Conservation (phyloP, 2,888 invertebrate genomes). For the Heliconius cydno region DNA sequence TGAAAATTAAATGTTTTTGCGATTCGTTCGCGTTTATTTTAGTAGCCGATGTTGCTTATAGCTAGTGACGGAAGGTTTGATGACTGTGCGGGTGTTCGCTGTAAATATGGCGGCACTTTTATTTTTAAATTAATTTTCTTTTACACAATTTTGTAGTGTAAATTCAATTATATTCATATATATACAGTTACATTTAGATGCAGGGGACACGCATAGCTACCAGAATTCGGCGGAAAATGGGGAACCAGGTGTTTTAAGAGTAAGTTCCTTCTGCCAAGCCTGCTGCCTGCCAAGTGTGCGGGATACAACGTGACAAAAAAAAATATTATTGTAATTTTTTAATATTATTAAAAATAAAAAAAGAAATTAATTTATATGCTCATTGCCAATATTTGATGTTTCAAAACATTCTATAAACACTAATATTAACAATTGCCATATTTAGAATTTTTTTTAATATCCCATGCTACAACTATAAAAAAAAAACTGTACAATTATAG, state of each 20-base stretch:
- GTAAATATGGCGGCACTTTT: slow-evolving; percentile 38
- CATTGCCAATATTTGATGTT: background rate
- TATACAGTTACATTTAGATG: no score
- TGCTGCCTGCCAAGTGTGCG: no score
- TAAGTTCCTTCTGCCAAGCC: no score
- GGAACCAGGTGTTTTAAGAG: no score
- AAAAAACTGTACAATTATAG: slow-evolving; percentile 21
- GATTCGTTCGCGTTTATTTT: slow-evolving; percentile 42
- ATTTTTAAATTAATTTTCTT: slow-evolving; percentile 10
- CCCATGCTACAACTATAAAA: background rate
- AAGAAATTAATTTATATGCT: no score
- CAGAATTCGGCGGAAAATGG: no score
- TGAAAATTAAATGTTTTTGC: slow-evolving; percentile 40
- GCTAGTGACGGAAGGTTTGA: slow-evolving; percentile 58
- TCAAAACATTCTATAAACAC: background rate
- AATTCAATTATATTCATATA: background rate
- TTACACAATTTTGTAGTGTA: background rate
- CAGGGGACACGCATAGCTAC: no score
- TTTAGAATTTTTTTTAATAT: background rate
- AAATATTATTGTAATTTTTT: no score
- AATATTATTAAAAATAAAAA: no score
- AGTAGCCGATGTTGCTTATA: slow-evolving; percentile 49
- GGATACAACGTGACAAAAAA: no score
- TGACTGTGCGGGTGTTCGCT: slow-evolving; percentile 48
- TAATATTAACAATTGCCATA: background rate